These are phyloP conservation scores for Furnarius figulus DNA, from an alignment of 2,113 vertebrate genomes.

Conservation along the genomic window DNA sequence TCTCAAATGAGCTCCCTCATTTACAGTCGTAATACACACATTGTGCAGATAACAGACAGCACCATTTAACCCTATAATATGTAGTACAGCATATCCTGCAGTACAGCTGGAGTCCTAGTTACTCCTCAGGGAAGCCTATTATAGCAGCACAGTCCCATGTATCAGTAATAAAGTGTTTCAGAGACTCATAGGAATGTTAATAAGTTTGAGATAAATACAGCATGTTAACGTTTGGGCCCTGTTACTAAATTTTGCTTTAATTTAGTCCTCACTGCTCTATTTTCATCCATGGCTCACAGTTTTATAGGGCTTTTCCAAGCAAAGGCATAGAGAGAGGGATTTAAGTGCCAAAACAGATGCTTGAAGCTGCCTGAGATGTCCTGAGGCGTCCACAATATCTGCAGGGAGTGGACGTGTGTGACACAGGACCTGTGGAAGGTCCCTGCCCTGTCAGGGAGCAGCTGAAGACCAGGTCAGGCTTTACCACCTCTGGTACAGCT, in stretches of 20 bases:
- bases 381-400: neutral
- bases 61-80: conserved; percentile 16
- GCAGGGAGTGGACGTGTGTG: neutral
- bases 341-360: neutral
- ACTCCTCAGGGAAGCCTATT: conserved; percentile 30
- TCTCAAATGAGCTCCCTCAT: neutral
- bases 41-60: neutral
- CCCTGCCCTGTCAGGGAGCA: neutral
- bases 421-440: fast-evolving
- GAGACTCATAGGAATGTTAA: conserved; percentile 29
- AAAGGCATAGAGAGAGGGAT: neutral
- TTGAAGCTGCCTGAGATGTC: neutral
- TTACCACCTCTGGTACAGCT: neutral
- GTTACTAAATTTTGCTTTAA: conserved; percentile 13
- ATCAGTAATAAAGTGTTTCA: conserved; percentile 40
- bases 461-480: neutral
- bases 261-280: neutral
- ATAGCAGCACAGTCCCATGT: neutral
- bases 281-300: neutral
- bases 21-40: fast-evolving
- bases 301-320: neutral
- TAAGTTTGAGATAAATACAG: conserved; percentile 51
- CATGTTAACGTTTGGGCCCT: neutral
- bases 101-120: conserved; percentile 9
- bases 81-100: neutral